phyloP scores from a whole-genome alignment of 2,797 vertebrate genomes.

The Typhlichthys eigenmanni region DNA sequence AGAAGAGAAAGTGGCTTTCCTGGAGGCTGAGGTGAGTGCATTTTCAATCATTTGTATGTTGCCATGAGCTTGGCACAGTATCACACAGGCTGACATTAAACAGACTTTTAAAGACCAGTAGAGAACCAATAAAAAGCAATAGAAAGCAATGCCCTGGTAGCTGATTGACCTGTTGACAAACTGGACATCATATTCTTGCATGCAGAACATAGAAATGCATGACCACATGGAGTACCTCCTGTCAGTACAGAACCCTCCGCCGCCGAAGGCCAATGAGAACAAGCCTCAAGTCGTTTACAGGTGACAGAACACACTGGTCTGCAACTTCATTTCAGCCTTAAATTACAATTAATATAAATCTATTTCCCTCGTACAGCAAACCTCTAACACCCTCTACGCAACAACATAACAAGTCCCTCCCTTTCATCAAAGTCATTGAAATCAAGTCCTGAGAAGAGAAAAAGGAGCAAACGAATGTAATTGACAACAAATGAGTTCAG shows the following conservation, averaged over 20 bases:
- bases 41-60: background rate
- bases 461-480: background rate
- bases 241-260: conserved; percentile 50
- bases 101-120: too few relatives aligned
- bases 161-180: background rate
- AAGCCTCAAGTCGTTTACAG: conserved; percentile 80
- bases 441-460: conserved; percentile 71
- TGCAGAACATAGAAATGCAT: conserved; percentile 90
- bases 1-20: conserved; percentile 86
- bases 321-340: background rate
- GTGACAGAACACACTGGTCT: conserved; percentile 54
- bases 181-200: conserved; percentile 4
- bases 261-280: conserved; percentile 39
- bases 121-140: too few relatives aligned
- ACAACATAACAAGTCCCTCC: conserved; percentile 76
- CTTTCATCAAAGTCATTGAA: conserved; percentile 92
- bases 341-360: background rate
- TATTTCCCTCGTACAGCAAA: conserved; percentile 68
- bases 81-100: too few relatives aligned
- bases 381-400: conserved; percentile 66
- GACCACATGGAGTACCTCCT: conserved; percentile 87
- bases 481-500: background rate
- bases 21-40: conserved; percentile 88
- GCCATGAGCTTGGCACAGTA: background rate
- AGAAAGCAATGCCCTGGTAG: too few relatives aligned